These are phyloP conservation scores for Noctua comes DNA, from an alignment of 2,888 invertebrate genomes.

Conservation along the genomic window DNA sequence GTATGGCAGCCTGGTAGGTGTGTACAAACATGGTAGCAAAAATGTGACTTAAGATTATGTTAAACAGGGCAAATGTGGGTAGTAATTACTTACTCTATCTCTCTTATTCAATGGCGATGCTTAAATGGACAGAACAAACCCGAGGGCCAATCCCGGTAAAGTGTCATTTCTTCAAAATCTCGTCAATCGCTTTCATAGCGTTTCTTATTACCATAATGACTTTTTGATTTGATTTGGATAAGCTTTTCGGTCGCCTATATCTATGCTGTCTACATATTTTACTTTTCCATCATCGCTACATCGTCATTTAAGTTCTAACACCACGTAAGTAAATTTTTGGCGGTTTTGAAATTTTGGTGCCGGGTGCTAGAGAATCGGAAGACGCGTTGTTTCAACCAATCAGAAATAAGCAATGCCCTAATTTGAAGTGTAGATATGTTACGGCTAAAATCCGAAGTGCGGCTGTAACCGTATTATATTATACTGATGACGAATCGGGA, in stretches of 20 bases:
- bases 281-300: neutral
- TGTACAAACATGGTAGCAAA: conserved; percentile 23
- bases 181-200: no score
- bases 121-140: neutral
- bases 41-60: conserved; percentile 16
- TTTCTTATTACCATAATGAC: neutral
- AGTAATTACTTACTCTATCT: no score
- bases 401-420: no score
- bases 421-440: no score
- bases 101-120: neutral
- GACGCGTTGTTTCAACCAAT: no score
- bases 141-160: neutral
- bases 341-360: no score
- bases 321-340: no score
- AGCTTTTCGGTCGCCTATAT: neutral
- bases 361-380: no score
- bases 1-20: conserved; percentile 35
- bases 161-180: neutral
- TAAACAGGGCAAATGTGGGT: conserved; percentile 21
- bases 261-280: neutral
- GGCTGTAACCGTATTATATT: no score
- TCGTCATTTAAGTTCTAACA: no score
- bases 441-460: no score
- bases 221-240: neutral
- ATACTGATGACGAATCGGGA: no score